Base-by-base conservation (phyloP, 2,797 vertebrate species). In the Rhadinocentrus ornatus region DNA sequence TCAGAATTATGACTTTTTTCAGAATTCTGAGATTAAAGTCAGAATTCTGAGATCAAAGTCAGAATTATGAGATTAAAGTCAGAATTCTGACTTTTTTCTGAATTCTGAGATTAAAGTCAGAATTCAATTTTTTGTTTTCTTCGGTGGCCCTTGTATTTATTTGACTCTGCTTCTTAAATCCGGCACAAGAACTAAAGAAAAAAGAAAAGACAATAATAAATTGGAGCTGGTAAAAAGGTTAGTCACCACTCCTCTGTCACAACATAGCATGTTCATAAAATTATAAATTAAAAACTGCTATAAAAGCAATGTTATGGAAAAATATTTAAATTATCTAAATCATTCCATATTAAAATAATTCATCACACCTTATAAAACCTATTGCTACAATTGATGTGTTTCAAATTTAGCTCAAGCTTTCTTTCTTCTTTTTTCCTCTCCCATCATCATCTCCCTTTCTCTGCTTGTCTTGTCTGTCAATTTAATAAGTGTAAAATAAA, bases 401-500 rank as follows among this genome's bases (percentile, higher is more conserved):
- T 85, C 41, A 72, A 60, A 75, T 78, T 60, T 54, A 86, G 55
- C 70, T 13, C 13, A 32, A n/a, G 70, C 69, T 71, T 76, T 53
- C 70, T 80, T 62, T 73, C 27, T 61, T 20, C 24, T 2, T 52
- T 27, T n/a, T n/a, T n/a, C n/a, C n/a, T n/a, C n/a, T n/a, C n/a
- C n/a, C n/a, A n/a, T n/a, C n/a, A n/a, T n/a, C 2, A 15, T 18
- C 22, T 7, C 22, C 46, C 53, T 52, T 61, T 32, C 67, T 59
- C 58, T 58, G 20, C 53, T 66, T 44, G 52, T 85, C 78, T 70
- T 60, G 66, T 83, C 74, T 74, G 75, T 87, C 81, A 84, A 70
- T 83, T 83, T 89, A 90, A 85, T 77, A 69, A 82, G 61, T 32
- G 67, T 39, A 56, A 73, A 77, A 80, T 78, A 69, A 75, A 62